phyloP scores from a whole-genome alignment of 2,797 vertebrate species.

The Chelmon rostratus region DNA sequence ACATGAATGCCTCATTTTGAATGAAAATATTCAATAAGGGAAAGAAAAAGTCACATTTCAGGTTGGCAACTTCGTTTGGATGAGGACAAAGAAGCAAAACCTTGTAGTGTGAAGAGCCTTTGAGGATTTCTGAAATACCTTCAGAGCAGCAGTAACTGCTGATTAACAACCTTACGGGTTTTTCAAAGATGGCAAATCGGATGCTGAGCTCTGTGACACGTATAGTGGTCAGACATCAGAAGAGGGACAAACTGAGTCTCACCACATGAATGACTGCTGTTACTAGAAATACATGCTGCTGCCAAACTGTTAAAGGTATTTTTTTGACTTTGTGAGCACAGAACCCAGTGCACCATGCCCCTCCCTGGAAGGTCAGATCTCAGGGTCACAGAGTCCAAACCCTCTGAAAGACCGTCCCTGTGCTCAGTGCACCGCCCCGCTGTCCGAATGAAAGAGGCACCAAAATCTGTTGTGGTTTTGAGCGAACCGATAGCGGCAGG shows the following conservation, averaged over 20 bases:
- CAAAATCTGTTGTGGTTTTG: conserved; percentile 42
- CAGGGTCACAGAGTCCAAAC: conserved; percentile 31
- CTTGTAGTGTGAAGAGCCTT: too few relatives aligned
- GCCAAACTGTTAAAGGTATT: background rate
- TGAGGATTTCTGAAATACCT: background rate
- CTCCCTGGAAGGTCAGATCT: conserved; percentile 29
- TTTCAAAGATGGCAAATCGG: background rate
- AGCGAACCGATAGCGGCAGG: conserved; percentile 41
- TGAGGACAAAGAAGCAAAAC: background rate
- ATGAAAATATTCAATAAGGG: background rate
- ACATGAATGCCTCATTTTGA: background rate
- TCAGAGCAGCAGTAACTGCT: background rate
- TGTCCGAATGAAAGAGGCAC: conserved; percentile 40
- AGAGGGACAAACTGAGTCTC: background rate
- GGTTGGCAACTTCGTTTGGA: background rate
- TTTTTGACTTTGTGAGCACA: conserved; percentile 1
- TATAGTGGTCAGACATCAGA: background rate
- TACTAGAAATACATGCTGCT: background rate
- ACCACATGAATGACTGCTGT: background rate
- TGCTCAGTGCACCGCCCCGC: conserved; percentile 14
- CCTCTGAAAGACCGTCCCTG: conserved; percentile 10
- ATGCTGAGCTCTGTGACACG: background rate
- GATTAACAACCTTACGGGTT: background rate
- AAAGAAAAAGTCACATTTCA: too few relatives aligned
- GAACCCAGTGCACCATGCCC: background rate